Evolutionary conservation across 2,888 invertebrate genomes (phyloP), one percentile per base, ranked within the genome.

Genomic region (Microctonus aethiopoides): DNA sequence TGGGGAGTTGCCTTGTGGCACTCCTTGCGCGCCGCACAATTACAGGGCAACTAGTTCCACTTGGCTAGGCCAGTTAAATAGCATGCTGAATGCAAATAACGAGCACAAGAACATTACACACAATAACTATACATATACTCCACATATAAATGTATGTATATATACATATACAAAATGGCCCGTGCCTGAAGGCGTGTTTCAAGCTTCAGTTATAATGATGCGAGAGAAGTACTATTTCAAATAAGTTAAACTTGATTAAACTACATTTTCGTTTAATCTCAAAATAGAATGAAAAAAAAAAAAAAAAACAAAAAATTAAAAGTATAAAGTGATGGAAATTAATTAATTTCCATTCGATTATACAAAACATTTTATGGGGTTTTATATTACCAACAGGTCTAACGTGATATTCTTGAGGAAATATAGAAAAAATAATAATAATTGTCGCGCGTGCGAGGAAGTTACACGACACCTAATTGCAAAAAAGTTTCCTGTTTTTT

Each of bases 21-120:
- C 75, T 75, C 77, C 74, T 71, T 73, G 67, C 51, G 57, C 60
- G 67, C 67, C 41, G 56, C 68, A 76, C 74, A 77, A 76, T 76
- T 76, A 76, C 73, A 75, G 72, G 72, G 71, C 73, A 74, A 77
- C 74, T 72, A 75, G 74, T 77, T 77, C 72, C 75, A 73, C 73
- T 73, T 72, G 72, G 74, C 68, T 72, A 73, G 72, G 68, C 71
- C 74, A 72, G 73, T 69, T 75, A 72, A 77, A 75, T 72, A 69
- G 72, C 75, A 74, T 72, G 61, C 71, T 74, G 66, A 76, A 74
- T 76, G 74, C 74, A 74, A 75, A 73, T 75, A 75, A 76, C 71
- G 74, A 74, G 75, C 70, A 71, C 71, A 64, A 46, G 46, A 46
- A 46, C 46, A 64, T 59, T 66, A 56, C 54, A 39, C 57, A 68